These are phyloP conservation scores for Siderastrea radians DNA, from an alignment of 92 coral and sea anemone genomes.

Conservation along the genomic window DNA sequence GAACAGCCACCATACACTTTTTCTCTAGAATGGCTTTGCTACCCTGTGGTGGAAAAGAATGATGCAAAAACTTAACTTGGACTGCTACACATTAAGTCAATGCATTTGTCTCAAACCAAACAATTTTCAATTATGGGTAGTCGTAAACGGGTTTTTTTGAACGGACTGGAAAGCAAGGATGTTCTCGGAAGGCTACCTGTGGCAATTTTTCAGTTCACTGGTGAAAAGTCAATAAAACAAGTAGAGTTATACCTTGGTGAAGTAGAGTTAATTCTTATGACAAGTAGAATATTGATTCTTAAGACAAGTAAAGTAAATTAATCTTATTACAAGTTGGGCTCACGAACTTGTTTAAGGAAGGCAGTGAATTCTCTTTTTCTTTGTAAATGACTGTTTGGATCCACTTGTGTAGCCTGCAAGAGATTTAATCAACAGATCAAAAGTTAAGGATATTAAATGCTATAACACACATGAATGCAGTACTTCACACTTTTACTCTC, in stretches of 20 bases:
- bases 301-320: not conserved
- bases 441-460: too few relatives aligned
- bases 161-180: too few relatives aligned
- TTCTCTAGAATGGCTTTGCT: constrained; percentile 78
- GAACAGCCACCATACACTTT: constrained; percentile 67
- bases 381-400: constrained; percentile 32
- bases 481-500: not conserved
- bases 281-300: too few relatives aligned
- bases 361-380: constrained; percentile 58
- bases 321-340: not conserved
- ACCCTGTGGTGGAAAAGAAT: constrained; percentile 61
- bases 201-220: too few relatives aligned
- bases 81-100: not conserved
- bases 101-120: not conserved
- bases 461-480: not conserved
- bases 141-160: too few relatives aligned
- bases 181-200: too few relatives aligned
- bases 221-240: too few relatives aligned
- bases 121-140: too few relatives aligned
- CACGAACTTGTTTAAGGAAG: constrained; percentile 35
- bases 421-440: not conserved
- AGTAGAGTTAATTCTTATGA: too few relatives aligned
- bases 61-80: not conserved
- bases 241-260: too few relatives aligned
- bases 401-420: constrained; percentile 17